phyloP scores from a whole-genome alignment of 1,140 invertebrate genomes.

The Drosophila funebris region DNA sequence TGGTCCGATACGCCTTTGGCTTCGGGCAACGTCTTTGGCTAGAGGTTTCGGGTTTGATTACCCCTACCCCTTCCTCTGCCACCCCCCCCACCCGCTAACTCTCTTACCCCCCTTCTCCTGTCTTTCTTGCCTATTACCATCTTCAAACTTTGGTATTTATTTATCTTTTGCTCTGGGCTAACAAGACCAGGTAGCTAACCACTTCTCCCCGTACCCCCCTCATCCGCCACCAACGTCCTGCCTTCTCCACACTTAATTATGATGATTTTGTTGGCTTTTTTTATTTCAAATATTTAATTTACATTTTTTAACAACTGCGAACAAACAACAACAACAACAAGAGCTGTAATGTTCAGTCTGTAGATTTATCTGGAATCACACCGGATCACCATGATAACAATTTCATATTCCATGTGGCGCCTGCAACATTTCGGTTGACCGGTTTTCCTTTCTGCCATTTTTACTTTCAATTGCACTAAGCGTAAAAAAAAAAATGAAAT shows the following conservation, averaged over 20 bases:
- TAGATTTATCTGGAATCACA: neutral
- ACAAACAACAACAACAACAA: too few relatives aligned
- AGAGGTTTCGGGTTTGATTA: conserved; percentile 18
- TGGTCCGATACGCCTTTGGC: conserved; percentile 39
- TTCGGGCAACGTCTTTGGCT: neutral
- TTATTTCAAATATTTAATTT: conserved; percentile 24
- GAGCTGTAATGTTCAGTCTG: too few relatives aligned
- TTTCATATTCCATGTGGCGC: conserved; percentile 7
- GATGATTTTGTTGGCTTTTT: conserved; percentile 18
- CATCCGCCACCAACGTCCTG: too few relatives aligned
- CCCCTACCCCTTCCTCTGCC: neutral
- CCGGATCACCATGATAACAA: neutral
- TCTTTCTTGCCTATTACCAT: conserved; percentile 1
- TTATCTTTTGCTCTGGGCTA: conserved; percentile 10
- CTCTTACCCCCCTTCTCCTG: too few relatives aligned
- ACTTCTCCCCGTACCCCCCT: neutral
- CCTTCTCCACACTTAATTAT: conserved; percentile 27
- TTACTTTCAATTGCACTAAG: conserved; percentile 70
- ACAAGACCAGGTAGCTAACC: conserved; percentile 33
- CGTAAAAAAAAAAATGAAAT: conserved; percentile 30
- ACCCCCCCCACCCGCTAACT: neutral
- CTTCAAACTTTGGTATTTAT: neutral
- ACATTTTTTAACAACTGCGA: neutral
- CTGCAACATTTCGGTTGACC: conserved; percentile 43
- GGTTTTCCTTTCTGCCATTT: conserved; percentile 59